These are phyloP conservation scores for Parauchenoglanis punctatus DNA, from an alignment of 2,797 vertebrate species.

Conservation along the genomic window DNA sequence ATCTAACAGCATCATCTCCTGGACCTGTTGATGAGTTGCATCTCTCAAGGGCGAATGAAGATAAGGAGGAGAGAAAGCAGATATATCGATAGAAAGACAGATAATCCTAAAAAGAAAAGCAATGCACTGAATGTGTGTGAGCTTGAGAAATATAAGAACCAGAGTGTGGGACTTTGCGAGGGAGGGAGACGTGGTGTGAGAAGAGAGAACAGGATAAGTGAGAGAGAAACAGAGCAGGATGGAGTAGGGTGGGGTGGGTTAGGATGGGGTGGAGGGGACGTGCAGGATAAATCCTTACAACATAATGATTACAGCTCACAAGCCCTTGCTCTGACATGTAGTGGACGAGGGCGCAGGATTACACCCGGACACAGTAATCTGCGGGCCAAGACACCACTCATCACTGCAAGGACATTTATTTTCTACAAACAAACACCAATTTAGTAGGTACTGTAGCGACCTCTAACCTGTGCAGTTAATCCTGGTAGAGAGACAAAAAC, in stretches of 20 bases:
- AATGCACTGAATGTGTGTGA: neutral
- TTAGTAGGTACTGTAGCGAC: neutral
- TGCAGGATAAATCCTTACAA: conserved; percentile 79
- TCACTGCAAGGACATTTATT: conserved; percentile 15
- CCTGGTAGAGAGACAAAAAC: conserved; percentile 1
- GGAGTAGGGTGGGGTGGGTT: conserved; percentile 22
- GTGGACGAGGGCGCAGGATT: conserved; percentile 76
- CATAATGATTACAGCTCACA: conserved; percentile 81
- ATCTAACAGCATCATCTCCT: conserved; percentile 1
- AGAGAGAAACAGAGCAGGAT: conserved; percentile 22
- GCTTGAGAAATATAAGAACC: conserved; percentile 24
- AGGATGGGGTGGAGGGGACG: conserved; percentile 24
- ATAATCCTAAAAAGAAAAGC: neutral
- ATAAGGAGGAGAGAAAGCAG: neutral
- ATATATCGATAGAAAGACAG: neutral
- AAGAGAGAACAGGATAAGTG: conserved; percentile 34
- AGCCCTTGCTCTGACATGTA: conserved; percentile 70
- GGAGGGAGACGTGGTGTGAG: conserved; percentile 21
- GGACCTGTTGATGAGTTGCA: conserved; percentile 37
- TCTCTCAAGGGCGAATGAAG: conserved; percentile 7
- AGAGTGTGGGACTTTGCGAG: conserved; percentile 31
- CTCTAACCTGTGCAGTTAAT: neutral
- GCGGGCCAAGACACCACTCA: conserved; percentile 59
- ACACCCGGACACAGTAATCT: conserved; percentile 66
- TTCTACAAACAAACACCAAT: neutral